These are phyloP conservation scores for Nemurella pictetii DNA, from an alignment of 2,888 invertebrate species.

Conservation along the genomic window DNA sequence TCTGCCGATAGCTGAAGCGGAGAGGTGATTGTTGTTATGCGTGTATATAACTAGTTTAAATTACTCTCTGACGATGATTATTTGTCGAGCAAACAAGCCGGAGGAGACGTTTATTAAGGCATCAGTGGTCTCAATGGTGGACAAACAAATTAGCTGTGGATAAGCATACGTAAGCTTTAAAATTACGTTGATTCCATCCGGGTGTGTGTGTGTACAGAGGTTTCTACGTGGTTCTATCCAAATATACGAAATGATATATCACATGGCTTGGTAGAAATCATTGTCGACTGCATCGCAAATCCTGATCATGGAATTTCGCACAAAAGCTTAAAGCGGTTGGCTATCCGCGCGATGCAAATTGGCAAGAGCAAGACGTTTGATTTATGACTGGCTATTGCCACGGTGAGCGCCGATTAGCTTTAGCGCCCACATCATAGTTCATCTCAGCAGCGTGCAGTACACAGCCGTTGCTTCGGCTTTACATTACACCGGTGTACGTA, in stretches of 20 bases:
- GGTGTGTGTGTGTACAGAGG: not conserved
- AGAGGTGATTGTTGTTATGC: not conserved
- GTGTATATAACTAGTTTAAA: not conserved
- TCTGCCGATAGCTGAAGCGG: too few relatives aligned
- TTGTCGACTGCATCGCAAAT: not conserved
- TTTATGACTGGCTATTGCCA: not conserved
- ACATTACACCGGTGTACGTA: too few relatives aligned
- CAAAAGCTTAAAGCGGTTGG: not conserved
- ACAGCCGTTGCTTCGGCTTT: too few relatives aligned
- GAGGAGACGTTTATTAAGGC: not conserved
- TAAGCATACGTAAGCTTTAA: not conserved
- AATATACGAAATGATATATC: not conserved
- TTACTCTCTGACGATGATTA: not conserved
- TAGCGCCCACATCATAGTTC: not conserved
- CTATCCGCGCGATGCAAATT: not conserved
- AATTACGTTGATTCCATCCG: not conserved
- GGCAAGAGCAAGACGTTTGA: not conserved
- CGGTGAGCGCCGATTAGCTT: not conserved
- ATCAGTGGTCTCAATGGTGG: not conserved
- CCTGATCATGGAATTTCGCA: not conserved
- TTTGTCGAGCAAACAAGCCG: not conserved
- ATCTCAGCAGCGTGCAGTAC: not conserved
- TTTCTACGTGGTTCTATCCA: not conserved
- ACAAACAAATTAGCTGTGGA: not conserved
- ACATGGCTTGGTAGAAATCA: not conserved